Evolutionary conservation across 1,140 invertebrate species (phyloP).

Genomic region (Pogonomyrmex barbatus): DNA sequence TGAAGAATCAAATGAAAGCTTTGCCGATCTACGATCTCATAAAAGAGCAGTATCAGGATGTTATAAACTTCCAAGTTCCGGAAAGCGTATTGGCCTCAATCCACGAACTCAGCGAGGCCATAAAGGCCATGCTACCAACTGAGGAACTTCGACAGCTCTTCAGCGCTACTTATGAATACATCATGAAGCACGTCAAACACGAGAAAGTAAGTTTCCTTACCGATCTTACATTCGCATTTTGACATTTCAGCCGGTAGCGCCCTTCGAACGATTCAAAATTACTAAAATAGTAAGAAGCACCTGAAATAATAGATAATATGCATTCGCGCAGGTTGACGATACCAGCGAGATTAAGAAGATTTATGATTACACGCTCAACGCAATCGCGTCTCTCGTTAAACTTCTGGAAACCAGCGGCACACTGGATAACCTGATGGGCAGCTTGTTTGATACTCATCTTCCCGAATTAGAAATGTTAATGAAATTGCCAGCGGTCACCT

Average conservation of each 20-base stretch:
- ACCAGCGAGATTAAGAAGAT: conserved; percentile 87
- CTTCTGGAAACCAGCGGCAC: conserved; percentile 75
- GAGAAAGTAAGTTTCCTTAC: conserved; percentile 75
- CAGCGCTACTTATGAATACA: conserved; percentile 86
- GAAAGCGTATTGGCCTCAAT: conserved; percentile 85
- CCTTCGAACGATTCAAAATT: conserved; percentile 13
- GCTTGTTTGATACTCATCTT: conserved; percentile 76
- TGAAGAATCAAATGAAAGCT: conserved; percentile 86
- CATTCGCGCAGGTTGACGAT: conserved; percentile 86
- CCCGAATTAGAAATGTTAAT: conserved; percentile 82
- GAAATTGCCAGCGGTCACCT: conserved; percentile 84
- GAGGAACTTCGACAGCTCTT: conserved; percentile 87
- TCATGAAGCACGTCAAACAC: conserved; percentile 86
- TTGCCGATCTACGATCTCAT: conserved; percentile 87
- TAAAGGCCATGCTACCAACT: conserved; percentile 87
- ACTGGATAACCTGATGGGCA: conserved; percentile 72
- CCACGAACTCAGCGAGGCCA: conserved; percentile 84
- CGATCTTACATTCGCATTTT: background rate
- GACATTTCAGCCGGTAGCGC: background rate
- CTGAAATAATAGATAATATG: background rate
- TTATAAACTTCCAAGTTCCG: conserved; percentile 78
- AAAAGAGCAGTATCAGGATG: conserved; percentile 85
- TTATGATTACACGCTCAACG: conserved; percentile 83
- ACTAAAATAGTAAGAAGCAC: background rate
- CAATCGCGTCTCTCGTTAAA: conserved; percentile 84